A percentile compares a stretch with the other conserved stretches of the same genome.
Conservation (phyloP, 2,113 vertebrate species). For the Sula dactylatra region DNA sequence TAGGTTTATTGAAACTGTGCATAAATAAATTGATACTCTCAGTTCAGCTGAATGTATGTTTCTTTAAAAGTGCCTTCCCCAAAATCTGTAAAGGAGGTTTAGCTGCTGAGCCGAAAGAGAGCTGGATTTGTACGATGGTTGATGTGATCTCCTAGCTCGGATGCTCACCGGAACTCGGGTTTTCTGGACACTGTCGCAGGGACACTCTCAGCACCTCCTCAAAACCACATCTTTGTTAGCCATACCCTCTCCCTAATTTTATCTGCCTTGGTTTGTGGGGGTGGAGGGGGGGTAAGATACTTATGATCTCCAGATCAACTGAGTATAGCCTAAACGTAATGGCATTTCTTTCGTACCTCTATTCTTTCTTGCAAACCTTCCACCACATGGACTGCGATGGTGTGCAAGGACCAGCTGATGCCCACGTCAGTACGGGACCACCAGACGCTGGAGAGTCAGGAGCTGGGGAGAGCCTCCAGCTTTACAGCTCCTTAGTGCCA, state of each 20-base stretch:
- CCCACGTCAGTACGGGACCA: neutral
- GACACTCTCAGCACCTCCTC: neutral
- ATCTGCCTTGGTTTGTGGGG: neutral
- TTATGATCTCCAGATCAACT: neutral
- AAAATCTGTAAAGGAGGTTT: neutral
- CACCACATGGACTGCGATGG: neutral
- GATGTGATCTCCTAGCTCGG: neutral
- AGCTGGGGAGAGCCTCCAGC: neutral
- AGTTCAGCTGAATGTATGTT: neutral
- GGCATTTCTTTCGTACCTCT: neutral
- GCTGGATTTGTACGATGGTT: neutral
- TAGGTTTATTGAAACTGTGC: neutral
- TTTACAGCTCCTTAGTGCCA: neutral
- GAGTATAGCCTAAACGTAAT: fast-evolving
- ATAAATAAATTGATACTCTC: neutral
- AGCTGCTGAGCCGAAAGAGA: neutral
- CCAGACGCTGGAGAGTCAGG: neutral
- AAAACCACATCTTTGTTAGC: neutral
- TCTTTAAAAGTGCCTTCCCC: neutral
- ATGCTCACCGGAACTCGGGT: neutral
- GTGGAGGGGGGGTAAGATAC: neutral
- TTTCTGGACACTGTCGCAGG: neutral
- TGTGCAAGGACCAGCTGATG: neutral
- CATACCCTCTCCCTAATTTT: neutral
- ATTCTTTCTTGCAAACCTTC: neutral